Conservation (phyloP, 2,888 invertebrate genomes). For the Cosmia trapezina region DNA sequence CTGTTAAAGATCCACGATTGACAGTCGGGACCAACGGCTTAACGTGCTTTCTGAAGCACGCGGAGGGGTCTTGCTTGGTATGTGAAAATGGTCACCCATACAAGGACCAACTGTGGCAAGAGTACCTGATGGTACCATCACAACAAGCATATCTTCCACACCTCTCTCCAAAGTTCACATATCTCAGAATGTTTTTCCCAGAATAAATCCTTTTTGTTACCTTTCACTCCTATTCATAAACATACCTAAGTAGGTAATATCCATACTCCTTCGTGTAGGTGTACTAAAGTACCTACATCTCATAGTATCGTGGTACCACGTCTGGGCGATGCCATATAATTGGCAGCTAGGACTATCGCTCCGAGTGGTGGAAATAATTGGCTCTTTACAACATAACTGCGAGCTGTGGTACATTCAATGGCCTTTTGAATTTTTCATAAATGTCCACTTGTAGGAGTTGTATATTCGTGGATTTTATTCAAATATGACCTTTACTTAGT, state of each 20-base stretch:
- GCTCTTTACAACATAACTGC: constrained; percentile 18
- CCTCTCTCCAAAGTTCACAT: background rate
- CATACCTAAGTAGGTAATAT: background rate
- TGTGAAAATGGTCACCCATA: too few relatives aligned
- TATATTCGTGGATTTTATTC: constrained; percentile 6
- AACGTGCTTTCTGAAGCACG: too few relatives aligned
- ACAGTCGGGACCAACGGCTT: too few relatives aligned
- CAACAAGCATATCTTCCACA: too few relatives aligned
- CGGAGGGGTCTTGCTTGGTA: too few relatives aligned
- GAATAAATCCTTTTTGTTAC: too few relatives aligned
- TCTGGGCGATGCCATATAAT: constrained; percentile 37
- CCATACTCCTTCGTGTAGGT: background rate
- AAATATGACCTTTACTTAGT: background rate
- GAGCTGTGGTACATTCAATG: constrained; percentile 1
- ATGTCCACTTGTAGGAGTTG: background rate
- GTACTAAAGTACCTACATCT: too few relatives aligned
- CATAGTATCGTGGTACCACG: background rate
- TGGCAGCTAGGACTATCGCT: constrained; percentile 31
- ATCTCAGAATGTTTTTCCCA: background rate
- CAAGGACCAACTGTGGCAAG: too few relatives aligned
- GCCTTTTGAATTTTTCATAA: constrained; percentile 24
- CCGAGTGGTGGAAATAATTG: constrained; percentile 54
- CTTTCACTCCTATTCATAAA: too few relatives aligned
- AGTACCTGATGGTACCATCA: too few relatives aligned
- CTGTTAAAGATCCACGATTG: too few relatives aligned